phyloP scores from a whole-genome alignment of 64 coral and sea anemone species.

The Stylophora pistillata region DNA sequence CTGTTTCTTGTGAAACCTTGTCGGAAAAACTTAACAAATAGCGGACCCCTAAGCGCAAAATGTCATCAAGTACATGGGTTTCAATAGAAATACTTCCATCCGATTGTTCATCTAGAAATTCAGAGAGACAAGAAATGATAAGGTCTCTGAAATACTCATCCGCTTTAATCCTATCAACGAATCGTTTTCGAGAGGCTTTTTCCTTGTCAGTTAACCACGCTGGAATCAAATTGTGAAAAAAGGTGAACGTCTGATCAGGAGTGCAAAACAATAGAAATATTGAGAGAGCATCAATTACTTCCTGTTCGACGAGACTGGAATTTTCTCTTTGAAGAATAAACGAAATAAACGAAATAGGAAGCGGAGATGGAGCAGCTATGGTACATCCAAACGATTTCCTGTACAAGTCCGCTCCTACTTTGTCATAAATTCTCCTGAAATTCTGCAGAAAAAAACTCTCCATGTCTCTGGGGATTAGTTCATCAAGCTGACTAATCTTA shows the following conservation, averaged over 20 bases:
- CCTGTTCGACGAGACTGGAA: slow-evolving; percentile 8
- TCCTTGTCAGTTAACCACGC: slow-evolving; percentile 42
- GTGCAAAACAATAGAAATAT: background rate
- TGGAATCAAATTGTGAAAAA: slow-evolving; percentile 56
- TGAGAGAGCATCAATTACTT: slow-evolving; percentile 48
- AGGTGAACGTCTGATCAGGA: slow-evolving; percentile 24
- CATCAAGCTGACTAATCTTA: background rate
- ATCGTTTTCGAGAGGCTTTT: slow-evolving; percentile 25
- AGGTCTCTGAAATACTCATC: slow-evolving; percentile 14
- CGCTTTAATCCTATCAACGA: slow-evolving; percentile 43
- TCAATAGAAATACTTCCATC: background rate
- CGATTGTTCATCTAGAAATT: background rate
- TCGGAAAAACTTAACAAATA: background rate
- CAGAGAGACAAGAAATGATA: background rate
- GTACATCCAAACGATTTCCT: slow-evolving; percentile 50
- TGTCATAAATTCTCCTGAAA: slow-evolving; percentile 52
- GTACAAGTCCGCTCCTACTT: slow-evolving; percentile 21
- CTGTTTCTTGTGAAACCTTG: background rate
- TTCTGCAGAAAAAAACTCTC: slow-evolving; percentile 43
- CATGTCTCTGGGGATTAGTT: slow-evolving; percentile 5
- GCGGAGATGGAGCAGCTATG: slow-evolving; percentile 43
- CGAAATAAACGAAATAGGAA: slow-evolving; percentile 52
- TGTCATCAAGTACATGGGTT: background rate
- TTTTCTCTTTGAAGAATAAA: background rate
- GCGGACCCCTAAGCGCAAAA: slow-evolving; percentile 29